phyloP scores from a whole-genome alignment of 92 coral and sea anemone species.

The Meandrina meandrites region DNA sequence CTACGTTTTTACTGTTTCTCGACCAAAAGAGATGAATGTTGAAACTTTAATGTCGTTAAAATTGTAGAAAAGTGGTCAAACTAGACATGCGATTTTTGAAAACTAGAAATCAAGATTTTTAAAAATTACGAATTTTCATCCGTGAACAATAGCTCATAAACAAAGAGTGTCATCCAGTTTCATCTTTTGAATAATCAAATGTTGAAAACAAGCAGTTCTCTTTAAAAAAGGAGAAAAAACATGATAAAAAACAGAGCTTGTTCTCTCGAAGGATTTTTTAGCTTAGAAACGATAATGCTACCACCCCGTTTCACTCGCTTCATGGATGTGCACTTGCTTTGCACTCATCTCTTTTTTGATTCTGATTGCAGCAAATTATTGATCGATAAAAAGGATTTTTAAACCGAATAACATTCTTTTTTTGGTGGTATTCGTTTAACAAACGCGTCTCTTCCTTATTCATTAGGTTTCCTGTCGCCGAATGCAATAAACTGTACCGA shows the following conservation, averaged over 20 bases:
- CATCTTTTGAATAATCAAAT: not conserved
- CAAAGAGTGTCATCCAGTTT: not conserved
- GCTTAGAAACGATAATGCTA: not conserved
- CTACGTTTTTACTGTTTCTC: not conserved
- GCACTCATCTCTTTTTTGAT: not conserved
- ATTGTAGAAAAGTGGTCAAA: not conserved
- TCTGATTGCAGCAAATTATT: not conserved
- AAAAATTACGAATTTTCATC: not conserved
- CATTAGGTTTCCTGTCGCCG: not conserved
- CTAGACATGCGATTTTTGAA: not conserved
- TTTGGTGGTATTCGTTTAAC: not conserved
- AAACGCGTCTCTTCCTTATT: not conserved
- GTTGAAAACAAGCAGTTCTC: not conserved
- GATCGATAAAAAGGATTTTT: not conserved
- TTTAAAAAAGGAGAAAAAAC: not conserved
- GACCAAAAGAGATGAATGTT: not conserved
- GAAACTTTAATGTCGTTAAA: not conserved
- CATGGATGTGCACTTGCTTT: too few relatives aligned
- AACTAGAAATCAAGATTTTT: not conserved
- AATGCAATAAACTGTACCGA: slow-evolving; percentile 5
- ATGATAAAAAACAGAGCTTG: not conserved
- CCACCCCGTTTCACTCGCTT: too few relatives aligned
- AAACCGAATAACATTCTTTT: not conserved
- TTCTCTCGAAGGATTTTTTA: not conserved
- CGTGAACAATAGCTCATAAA: not conserved